Percentiles rank a stretch among this genome's conserved stretches.
Conservation (phyloP, 1,140 invertebrate species). For the Penaeus chinensis region DNA sequence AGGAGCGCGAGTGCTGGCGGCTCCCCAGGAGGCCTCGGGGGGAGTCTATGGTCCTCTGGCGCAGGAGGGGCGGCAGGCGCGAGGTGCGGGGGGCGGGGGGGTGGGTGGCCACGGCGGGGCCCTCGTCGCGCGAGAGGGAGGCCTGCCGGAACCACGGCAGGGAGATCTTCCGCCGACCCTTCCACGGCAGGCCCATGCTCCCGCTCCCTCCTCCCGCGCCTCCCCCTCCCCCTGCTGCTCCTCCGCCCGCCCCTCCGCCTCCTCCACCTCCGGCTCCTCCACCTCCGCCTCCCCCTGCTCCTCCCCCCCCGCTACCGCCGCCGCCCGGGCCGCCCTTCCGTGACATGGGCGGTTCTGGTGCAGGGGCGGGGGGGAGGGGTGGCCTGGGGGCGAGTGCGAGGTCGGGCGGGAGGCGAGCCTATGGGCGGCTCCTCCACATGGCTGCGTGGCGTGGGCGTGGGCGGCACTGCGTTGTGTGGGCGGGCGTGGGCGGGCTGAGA, state of each 20-base stretch:
- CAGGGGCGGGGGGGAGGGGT: constrained; percentile 1
- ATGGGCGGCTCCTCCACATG: constrained; percentile 20
- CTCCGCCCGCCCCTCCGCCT: constrained; percentile 75
- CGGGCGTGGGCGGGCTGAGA: no score
- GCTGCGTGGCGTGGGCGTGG: neutral
- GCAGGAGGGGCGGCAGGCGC: constrained; percentile 71
- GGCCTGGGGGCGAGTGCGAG: constrained; percentile 23
- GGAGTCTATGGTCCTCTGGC: constrained; percentile 87
- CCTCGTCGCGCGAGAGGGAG: constrained; percentile 72
- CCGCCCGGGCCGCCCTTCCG: constrained; percentile 35
- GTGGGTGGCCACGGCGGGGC: constrained; percentile 46
- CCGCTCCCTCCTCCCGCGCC: constrained; percentile 13
- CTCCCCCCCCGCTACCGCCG: constrained; percentile 18
- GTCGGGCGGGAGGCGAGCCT: no score
- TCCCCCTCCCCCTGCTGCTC: constrained; percentile 7
- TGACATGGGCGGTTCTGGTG: constrained; percentile 39
- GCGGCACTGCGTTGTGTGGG: no score
- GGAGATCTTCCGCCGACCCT: constrained; percentile 85
- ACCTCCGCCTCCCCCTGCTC: constrained; percentile 14
- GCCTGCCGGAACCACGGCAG: constrained; percentile 88
- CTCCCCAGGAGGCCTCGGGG: constrained; percentile 73
- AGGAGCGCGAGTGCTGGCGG: constrained; percentile 20
- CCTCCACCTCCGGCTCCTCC: constrained; percentile 75
- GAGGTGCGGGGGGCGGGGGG: neutral
- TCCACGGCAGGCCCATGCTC: constrained; percentile 73